Evolutionary conservation across 2,113 vertebrate genomes (phyloP).

Genomic region (Neomonachus schauinslandi): DNA sequence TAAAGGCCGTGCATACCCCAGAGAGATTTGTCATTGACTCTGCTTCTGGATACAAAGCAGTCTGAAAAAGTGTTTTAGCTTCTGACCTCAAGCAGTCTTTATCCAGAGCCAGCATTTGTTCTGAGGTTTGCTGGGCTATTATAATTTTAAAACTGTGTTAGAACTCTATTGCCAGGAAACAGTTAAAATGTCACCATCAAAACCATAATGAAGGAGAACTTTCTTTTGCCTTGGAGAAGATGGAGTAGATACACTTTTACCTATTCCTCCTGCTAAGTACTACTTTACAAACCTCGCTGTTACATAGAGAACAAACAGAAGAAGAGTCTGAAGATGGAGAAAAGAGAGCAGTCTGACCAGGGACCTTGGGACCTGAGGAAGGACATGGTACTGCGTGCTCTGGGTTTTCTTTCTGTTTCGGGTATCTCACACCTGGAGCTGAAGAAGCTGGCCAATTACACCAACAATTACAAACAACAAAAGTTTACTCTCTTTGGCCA

Average conservation of each 20-base stretch:
- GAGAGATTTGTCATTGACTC: neutral
- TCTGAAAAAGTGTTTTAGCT: neutral
- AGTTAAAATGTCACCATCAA: neutral
- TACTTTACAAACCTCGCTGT: neutral
- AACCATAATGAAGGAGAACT: neutral
- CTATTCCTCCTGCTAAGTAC: neutral
- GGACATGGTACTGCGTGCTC: neutral
- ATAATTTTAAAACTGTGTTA: neutral
- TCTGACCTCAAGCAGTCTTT: neutral
- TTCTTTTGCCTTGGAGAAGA: neutral
- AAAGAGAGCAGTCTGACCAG: neutral
- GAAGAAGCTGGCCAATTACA: neutral
- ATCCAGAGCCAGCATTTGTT: neutral
- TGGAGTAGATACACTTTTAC: neutral
- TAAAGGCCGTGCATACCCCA: neutral
- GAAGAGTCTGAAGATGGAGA: neutral
- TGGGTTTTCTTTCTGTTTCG: neutral
- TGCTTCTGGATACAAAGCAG: neutral
- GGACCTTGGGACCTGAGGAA: neutral
- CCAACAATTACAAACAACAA: neutral
- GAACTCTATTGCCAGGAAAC: neutral
- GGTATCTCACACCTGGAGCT: neutral
- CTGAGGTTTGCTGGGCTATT: neutral
- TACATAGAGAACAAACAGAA: neutral
- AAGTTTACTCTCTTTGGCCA: neutral